Evolutionary conservation across 2,113 vertebrate species (phyloP).

Genomic region (Neotoma lepida): DNA sequence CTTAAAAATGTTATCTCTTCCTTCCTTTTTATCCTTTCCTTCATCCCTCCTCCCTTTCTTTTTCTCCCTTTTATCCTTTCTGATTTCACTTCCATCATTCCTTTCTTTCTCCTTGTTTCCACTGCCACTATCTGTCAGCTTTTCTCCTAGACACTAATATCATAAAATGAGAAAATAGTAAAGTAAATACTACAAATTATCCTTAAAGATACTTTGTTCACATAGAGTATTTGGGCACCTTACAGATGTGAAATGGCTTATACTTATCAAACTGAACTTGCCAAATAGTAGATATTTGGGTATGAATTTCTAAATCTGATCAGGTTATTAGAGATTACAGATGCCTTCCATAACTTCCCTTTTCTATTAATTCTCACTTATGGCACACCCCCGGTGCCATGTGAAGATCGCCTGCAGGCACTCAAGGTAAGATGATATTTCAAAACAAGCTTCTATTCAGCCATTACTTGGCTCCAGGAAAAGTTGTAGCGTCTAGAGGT

Average conservation of each 20-base stretch:
- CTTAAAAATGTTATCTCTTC: not conserved
- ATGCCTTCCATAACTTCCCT: not conserved
- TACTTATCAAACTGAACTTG: not conserved
- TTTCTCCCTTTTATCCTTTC: not conserved
- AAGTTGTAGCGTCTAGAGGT: not conserved
- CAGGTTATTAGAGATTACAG: slow-evolving; percentile 4
- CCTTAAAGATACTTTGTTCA: slow-evolving; percentile 16
- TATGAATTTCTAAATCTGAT: slow-evolving; percentile 12
- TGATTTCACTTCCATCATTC: not conserved
- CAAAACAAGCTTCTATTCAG: slow-evolving; percentile 61
- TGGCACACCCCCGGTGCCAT: not conserved
- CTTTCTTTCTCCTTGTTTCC: not conserved
- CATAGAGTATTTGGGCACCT: slow-evolving; percentile 28
- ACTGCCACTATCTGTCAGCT: not conserved
- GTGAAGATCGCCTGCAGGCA: not conserved
- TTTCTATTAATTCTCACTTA: not conserved
- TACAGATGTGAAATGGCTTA: not conserved
- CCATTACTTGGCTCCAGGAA: not conserved
- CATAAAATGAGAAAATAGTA: not conserved
- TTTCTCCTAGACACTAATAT: not conserved
- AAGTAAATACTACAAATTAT: not conserved
- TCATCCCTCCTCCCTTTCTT: not conserved
- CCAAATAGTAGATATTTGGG: not conserved
- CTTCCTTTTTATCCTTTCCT: not conserved
- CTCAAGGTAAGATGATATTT: slow-evolving; percentile 45